These are phyloP conservation scores for Epizoanthus stellaris DNA, from an alignment of 92 coral and sea anemone species.

Conservation along the genomic window DNA sequence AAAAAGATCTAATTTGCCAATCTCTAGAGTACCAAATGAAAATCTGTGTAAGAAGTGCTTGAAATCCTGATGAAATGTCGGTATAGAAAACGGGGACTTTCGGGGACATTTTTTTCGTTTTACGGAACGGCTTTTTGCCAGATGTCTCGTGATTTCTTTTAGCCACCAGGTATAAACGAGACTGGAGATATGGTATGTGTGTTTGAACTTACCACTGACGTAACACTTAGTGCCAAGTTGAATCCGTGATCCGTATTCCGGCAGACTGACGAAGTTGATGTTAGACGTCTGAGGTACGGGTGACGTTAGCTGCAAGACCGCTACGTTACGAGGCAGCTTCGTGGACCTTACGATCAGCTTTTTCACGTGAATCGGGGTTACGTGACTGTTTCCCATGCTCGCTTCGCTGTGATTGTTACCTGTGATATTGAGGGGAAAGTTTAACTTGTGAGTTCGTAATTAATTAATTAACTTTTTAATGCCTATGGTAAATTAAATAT, in stretches of 20 bases:
- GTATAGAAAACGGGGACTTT: too few relatives aligned
- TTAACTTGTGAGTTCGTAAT: neutral
- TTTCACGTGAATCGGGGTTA: neutral
- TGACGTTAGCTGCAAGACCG: neutral
- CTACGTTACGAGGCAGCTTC: neutral
- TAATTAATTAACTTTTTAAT: too few relatives aligned
- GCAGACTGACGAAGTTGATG: neutral
- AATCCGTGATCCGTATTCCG: constrained; percentile 14
- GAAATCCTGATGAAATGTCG: too few relatives aligned
- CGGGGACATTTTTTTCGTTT: too few relatives aligned
- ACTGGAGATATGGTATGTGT: too few relatives aligned
- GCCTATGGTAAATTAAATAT: too few relatives aligned
- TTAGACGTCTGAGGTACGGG: neutral
- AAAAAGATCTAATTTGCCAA: too few relatives aligned
- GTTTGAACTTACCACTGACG: constrained; percentile 2
- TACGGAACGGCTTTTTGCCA: too few relatives aligned
- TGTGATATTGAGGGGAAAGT: neutral
- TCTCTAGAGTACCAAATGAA: too few relatives aligned
- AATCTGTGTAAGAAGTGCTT: too few relatives aligned
- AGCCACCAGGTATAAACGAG: too few relatives aligned
- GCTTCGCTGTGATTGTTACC: neutral
- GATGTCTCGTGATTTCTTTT: too few relatives aligned
- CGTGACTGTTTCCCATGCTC: neutral
- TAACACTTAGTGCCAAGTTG: neutral
- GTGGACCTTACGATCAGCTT: neutral